A percentile compares a stretch with the other conserved stretches of the same genome.
Conservation (phyloP, 2,888 invertebrate genomes). For the Temnothorax rugatulus region DNA sequence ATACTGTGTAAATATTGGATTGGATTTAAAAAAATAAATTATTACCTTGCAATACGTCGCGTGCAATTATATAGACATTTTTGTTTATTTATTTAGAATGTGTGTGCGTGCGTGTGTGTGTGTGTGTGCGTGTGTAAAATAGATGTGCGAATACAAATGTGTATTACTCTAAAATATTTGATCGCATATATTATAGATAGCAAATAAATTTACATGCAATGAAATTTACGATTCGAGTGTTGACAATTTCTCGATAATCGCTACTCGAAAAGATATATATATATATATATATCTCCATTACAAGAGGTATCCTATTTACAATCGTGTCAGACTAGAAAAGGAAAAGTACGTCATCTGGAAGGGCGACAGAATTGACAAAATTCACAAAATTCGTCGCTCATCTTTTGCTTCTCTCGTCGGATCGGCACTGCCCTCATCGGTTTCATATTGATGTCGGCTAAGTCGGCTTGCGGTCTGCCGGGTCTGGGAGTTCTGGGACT, state of each 20-base stretch:
- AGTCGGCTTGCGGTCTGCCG: no score
- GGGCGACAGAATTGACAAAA: background rate
- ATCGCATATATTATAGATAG: background rate
- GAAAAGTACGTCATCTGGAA: background rate
- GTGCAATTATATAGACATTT: background rate
- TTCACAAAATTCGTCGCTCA: no score
- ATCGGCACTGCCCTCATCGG: no score
- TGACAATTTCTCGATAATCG: no score
- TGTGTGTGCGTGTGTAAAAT: background rate
- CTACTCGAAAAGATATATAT: no score
- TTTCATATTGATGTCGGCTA: no score
- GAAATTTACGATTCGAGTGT: no score
- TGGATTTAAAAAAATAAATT: background rate
- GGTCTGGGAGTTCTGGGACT: no score
- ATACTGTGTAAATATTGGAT: background rate
- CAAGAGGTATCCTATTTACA: background rate
- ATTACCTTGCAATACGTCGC: background rate
- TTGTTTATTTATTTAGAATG: background rate
- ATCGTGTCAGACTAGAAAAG: background rate
- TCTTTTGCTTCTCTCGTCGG: no score
- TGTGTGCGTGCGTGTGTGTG: background rate
- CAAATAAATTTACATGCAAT: background rate
- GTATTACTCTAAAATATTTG: background rate
- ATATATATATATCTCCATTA: background rate
- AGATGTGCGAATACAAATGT: background rate